Evolutionary conservation across 2,888 invertebrate species (phyloP), one percentile per base, ranked within the genome.

Genomic region (Chydorus sphaericus): DNA sequence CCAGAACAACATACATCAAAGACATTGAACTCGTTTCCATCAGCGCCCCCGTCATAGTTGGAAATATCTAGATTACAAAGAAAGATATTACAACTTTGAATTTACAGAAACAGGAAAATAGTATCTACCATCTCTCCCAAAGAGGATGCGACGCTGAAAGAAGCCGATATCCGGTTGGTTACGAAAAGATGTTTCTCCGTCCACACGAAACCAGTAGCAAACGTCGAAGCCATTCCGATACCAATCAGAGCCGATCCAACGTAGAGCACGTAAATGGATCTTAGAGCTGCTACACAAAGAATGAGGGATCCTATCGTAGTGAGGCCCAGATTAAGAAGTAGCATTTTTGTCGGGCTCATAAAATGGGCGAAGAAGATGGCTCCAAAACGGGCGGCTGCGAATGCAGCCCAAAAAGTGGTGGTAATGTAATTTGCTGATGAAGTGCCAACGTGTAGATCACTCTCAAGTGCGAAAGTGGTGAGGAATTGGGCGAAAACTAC

Each of bases 41-140:
- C n/a, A 70, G 63, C 33, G 65, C 66, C 16, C 69, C 69, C 1
- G 69, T 69, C 4, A 67, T 50, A 8, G 66, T 63, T 1, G 72
- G 72, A 31, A 16, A 4, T 33, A 33, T 4, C 44, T 3, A 26
- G 4, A 28, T 20, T 14, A 20, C 23, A 6, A 44, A 4, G 26
- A 23, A 4, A 20, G 5, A 26, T 11, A 18, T n/a, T n/a, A n/a
- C n/a, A n/a, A n/a, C n/a, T n/a, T n/a, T n/a, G n/a, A n/a, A n/a
- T n/a, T n/a, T n/a, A n/a, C n/a, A n/a, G n/a, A n/a, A n/a, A n/a
- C n/a, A n/a, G n/a, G n/a, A n/a, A n/a, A n/a, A n/a, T n/a, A n/a
- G n/a, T n/a, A n/a, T n/a, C n/a, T n/a, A n/a, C n/a, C 68, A 72
- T 70, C 60, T 72, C 70, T 1, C 72, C 72, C 11, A 71, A 58